Evolutionary conservation across 2,888 invertebrate species (phyloP).

Genomic region (Kuschelorhynchus macadamiae): DNA sequence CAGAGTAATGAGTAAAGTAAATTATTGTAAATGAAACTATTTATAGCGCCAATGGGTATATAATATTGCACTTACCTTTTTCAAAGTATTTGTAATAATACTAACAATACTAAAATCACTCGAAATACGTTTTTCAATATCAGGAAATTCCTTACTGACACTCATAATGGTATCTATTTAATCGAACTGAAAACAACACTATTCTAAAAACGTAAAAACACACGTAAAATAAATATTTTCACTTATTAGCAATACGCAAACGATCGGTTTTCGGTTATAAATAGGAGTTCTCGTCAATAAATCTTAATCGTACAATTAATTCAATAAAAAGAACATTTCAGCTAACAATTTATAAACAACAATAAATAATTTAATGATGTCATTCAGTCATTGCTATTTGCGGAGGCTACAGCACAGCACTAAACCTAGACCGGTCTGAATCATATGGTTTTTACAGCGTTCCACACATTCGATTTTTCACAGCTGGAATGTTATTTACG

Average conservation of each 20-base stretch:
- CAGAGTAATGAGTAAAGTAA: no score
- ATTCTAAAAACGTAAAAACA: no score
- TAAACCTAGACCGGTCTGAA: slow-evolving; percentile 14
- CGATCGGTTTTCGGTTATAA: no score
- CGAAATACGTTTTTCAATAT: slow-evolving; percentile 62
- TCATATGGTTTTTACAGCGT: slow-evolving; percentile 5
- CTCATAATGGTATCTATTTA: slow-evolving; percentile 47
- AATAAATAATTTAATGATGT: slow-evolving; percentile 29
- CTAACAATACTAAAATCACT: slow-evolving; percentile 72
- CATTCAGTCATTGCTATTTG: slow-evolving; percentile 15
- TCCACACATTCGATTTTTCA: slow-evolving; percentile 15
- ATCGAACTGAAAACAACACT: no score
- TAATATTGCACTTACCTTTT: slow-evolving; percentile 71
- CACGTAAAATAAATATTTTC: no score
- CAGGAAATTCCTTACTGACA: slow-evolving; percentile 43
- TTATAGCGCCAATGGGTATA: no score
- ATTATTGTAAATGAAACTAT: not conserved
- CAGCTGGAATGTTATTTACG: not conserved
- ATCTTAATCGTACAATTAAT: no score
- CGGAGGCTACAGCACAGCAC: not conserved
- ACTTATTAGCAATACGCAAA: no score
- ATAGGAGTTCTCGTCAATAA: no score
- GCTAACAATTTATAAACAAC: slow-evolving; percentile 12
- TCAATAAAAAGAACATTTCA: slow-evolving; percentile 7
- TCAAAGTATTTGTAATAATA: slow-evolving; percentile 75